Conservation (phyloP, 2,797 vertebrate species). For the Benthosema pterotum region DNA sequence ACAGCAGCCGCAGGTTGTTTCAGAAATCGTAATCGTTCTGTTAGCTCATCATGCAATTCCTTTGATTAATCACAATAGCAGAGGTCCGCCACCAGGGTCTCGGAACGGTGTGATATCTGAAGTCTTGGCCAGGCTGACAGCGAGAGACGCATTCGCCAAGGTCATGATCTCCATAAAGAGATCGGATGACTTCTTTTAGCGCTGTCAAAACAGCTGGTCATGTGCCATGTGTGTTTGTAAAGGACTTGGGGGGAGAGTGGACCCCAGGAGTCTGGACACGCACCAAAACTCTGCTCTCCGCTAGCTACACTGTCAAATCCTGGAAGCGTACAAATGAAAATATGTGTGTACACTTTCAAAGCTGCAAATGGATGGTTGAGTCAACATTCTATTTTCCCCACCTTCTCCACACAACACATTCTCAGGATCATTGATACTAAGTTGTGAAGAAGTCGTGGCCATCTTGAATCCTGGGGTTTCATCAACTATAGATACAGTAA, state of each 20-base stretch:
- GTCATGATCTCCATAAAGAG: slow-evolving; percentile 45
- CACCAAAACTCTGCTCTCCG: slow-evolving; percentile 13
- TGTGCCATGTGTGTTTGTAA: slow-evolving; percentile 41
- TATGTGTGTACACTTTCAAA: too few species aligned
- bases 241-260: slow-evolving; percentile 11
- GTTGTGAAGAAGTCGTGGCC: too few species aligned
- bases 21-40: slow-evolving; percentile 60
- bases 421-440: background rate
- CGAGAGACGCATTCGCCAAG: slow-evolving; percentile 47
- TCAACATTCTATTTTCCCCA: background rate
- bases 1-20: slow-evolving; percentile 58
- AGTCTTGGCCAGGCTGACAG: slow-evolving; percentile 44
- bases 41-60: slow-evolving; percentile 62
- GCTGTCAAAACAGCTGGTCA: slow-evolving; percentile 40
- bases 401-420: background rate
- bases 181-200: slow-evolving; percentile 29
- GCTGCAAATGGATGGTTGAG: too few species aligned
- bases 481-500: too few species aligned
- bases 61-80: slow-evolving; percentile 60
- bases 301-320: background rate
- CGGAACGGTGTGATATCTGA: slow-evolving; percentile 53
- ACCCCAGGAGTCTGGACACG: slow-evolving; percentile 23
- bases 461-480: too few species aligned
- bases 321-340: too few species aligned
- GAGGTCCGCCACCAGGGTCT: slow-evolving; percentile 40